A percentile compares a stretch with the other conserved stretches of the same genome.
Evolutionary conservation across 2,888 invertebrate genomes (phyloP).

Genomic region (Parelbella ahira): DNA sequence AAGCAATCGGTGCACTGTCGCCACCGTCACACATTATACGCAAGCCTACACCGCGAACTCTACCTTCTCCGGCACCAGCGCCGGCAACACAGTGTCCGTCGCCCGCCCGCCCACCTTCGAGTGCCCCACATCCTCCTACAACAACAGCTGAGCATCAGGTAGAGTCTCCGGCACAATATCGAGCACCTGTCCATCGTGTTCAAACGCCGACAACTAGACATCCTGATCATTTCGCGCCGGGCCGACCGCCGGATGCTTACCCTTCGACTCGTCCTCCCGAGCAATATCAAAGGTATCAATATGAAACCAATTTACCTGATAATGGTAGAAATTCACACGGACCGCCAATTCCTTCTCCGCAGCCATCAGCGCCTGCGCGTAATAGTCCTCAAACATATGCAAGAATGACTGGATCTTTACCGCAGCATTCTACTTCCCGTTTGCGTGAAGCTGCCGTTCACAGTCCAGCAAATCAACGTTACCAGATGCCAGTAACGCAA

Average conservation of each 20-base stretch:
- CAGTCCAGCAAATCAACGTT: constrained; percentile 59
- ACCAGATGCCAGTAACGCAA: constrained; percentile 48
- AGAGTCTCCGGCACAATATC: constrained; percentile 49
- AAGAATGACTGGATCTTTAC: constrained; percentile 58
- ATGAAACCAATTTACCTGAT: constrained; percentile 53
- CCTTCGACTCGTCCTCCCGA: constrained; percentile 63
- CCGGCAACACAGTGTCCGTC: constrained; percentile 47
- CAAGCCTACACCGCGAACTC: constrained; percentile 57
- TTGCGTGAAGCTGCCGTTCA: constrained; percentile 56
- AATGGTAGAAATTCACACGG: constrained; percentile 52
- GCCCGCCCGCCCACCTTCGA: constrained; percentile 47
- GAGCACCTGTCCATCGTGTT: constrained; percentile 50
- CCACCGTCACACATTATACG: constrained; percentile 75
- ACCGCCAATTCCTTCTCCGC: constrained; percentile 53
- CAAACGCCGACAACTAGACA: constrained; percentile 60
- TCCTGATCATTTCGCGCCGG: constrained; percentile 57
- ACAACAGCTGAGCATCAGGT: constrained; percentile 46
- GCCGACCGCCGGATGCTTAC: constrained; percentile 65
- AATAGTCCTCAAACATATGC: constrained; percentile 68
- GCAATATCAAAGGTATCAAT: constrained; percentile 57
- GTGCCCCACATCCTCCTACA: constrained; percentile 44
- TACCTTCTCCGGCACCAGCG: constrained; percentile 64
- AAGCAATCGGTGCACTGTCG: constrained; percentile 58
- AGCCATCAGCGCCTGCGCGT: constrained; percentile 56
- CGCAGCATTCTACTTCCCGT: constrained; percentile 57